phyloP scores from a whole-genome alignment of 2,888 invertebrate genomes.

The Aleiodes leptofemur region DNA sequence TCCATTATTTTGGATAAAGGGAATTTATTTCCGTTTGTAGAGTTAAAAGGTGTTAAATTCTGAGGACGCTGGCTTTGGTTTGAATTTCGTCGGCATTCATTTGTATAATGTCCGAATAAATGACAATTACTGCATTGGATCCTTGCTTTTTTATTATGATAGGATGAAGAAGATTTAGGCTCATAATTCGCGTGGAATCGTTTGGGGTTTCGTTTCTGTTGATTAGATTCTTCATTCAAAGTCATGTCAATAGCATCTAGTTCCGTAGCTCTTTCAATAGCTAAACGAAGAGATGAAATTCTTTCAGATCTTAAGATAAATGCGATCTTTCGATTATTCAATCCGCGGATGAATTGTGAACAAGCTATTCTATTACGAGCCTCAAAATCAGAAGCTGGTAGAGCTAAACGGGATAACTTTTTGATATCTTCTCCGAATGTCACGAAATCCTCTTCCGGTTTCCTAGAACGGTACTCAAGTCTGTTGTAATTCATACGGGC shows the following conservation, averaged over 20 bases:
- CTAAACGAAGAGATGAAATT: neutral
- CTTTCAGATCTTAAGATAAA: neutral
- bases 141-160: neutral
- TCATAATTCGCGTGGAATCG: neutral
- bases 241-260: neutral
- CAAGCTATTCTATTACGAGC: neutral
- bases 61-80: neutral
- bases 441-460: neutral
- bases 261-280: neutral
- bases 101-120: neutral
- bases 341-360: neutral
- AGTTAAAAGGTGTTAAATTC: neutral
- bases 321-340: constrained; percentile 3
- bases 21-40: neutral
- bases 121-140: neutral
- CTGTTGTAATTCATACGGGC: neutral
- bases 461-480: neutral
- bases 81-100: neutral
- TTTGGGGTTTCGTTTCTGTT: neutral
- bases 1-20: neutral
- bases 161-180: neutral
- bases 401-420: neutral
- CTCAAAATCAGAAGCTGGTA: neutral
- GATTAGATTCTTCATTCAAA: neutral
- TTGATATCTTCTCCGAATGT: neutral